phyloP scores from a whole-genome alignment of 2,888 invertebrate species.

The Holacanthella duospinosa region DNA sequence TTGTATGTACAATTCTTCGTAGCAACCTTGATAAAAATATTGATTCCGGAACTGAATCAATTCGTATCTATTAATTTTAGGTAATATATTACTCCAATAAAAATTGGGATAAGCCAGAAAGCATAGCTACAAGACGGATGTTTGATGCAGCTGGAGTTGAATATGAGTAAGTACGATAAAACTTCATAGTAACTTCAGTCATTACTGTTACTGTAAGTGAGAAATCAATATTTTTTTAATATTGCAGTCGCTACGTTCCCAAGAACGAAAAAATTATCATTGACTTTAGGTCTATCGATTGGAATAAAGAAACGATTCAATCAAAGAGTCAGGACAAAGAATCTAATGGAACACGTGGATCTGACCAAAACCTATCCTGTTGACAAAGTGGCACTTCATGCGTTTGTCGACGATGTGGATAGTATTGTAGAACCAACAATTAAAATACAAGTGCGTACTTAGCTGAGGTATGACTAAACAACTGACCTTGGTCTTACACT shows the following conservation, averaged over 20 bases:
- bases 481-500: too few species aligned
- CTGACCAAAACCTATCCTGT: too few species aligned
- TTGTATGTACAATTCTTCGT: too few species aligned
- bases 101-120: conserved; percentile 55
- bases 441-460: background rate
- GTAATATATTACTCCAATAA: conserved; percentile 75
- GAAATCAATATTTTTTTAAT: too few species aligned
- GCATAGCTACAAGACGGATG: conserved; percentile 69
- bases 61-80: conserved; percentile 13
- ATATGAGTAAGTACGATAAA: conserved; percentile 48
- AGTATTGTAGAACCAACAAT: too few species aligned
- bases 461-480: too few species aligned
- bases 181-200: too few species aligned
- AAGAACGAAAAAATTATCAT: conserved; percentile 54
- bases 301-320: conserved; percentile 43
- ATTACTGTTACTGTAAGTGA: too few species aligned
- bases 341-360: background rate
- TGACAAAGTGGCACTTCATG: too few species aligned
- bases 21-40: too few species aligned
- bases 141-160: conserved; percentile 64
- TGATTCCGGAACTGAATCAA: too few species aligned
- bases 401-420: too few species aligned
- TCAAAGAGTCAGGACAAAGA: background rate
- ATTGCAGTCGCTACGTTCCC: conserved; percentile 55
- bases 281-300: conserved; percentile 55